These are phyloP conservation scores for Aleiodes leptofemur DNA, from an alignment of 2,888 invertebrate genomes.

Conservation along the genomic window DNA sequence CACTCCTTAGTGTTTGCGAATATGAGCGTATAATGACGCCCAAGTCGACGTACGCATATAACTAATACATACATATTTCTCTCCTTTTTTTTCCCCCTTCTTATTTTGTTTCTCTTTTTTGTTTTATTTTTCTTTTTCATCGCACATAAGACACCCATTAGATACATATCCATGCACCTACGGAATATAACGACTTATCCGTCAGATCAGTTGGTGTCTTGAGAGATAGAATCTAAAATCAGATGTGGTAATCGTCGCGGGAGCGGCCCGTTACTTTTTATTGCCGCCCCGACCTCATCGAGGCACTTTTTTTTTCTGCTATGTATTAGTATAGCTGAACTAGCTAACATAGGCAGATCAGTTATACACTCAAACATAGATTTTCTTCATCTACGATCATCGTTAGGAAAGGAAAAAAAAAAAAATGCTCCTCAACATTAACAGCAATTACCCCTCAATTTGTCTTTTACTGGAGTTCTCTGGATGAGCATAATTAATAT, in stretches of 20 bases:
- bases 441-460: conserved; percentile 39
- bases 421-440: neutral
- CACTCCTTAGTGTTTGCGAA: conserved; percentile 25
- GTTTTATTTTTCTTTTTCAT: conserved; percentile 36
- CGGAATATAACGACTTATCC: conserved; percentile 43
- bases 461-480: conserved; percentile 25
- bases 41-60: conserved; percentile 16
- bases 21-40: conserved; percentile 37
- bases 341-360: neutral
- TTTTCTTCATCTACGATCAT: neutral
- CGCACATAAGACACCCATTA: conserved; percentile 35
- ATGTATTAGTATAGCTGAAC: neutral
- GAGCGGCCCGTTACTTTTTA: conserved; percentile 61
- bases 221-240: conserved; percentile 59
- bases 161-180: conserved; percentile 41
- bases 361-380: neutral
- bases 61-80: neutral
- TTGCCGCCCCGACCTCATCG: conserved; percentile 57
- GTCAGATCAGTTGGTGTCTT: conserved; percentile 42
- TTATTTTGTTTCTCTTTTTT: conserved; percentile 16
- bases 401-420: too few species aligned
- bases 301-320: conserved; percentile 23
- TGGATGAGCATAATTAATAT: conserved; percentile 33
- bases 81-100: neutral
- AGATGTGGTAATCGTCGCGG: conserved; percentile 61